Evolutionary conservation across 2,888 invertebrate species (phyloP), one percentile per base, ranked within the genome.

Genomic region (Thelaira solivaga): DNA sequence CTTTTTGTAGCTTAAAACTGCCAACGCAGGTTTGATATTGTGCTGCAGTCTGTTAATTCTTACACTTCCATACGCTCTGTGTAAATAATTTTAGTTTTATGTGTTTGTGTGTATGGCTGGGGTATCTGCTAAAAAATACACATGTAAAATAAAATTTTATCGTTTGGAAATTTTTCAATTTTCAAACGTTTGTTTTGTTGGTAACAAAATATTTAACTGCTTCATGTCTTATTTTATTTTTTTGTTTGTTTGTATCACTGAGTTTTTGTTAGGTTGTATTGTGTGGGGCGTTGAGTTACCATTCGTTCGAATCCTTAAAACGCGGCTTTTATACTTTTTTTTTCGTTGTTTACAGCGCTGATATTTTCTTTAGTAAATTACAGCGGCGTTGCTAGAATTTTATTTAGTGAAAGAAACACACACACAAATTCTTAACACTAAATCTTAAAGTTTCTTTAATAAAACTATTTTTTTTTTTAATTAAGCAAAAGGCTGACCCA

Each of bases 131-230:
- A 24, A 13, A 41, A 29, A 55, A 47, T 57, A 57, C 65, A 73
- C 53, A 55, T 73, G 62, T 79, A 82, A 82, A 84, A 82, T 86
- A 83, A 86, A 86, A 86, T 86, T 88, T 87, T 88, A 88, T 88
- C 85, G 87, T 84, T 87, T 87, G 88, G 87, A 88, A 87, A 87
- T 87, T 85, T 87, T 87, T 86, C 86, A 86, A 87, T 87, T 86
- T 86, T 82, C 82, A 69, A 79, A 81, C 69, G 75, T 61, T 76
- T 65, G 41, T 36, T 20, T 18, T 34, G 20, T 61, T 11, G 22
- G 18, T 18, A 8, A 4, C 20, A 22, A 55, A 45, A 18, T 47
- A 55, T 24, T 71, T 55, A 55, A 18, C 57, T 43, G 47, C 55
- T 2, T 18, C 3, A 61, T 29, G 13, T 53, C 55, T 57, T 55